Conservation (phyloP, 2,888 invertebrate species). For the Phortica okadai region DNA sequence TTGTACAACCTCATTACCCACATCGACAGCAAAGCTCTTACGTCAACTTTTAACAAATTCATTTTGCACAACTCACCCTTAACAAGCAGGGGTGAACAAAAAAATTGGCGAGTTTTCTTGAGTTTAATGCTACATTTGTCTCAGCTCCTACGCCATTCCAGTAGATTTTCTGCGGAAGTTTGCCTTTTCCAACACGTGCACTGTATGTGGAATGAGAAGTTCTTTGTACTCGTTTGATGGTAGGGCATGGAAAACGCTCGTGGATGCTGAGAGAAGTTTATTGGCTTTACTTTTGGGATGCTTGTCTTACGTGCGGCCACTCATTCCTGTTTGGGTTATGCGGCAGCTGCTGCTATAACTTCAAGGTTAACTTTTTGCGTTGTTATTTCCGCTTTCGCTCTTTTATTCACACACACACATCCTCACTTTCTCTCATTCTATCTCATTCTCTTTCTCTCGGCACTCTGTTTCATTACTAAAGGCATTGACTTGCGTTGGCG, state of each 20-base stretch:
- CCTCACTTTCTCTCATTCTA: neutral
- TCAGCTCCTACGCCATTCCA: conserved; percentile 31
- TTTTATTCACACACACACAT: neutral
- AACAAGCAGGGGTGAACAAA: neutral
- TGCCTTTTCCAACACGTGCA: conserved; percentile 60
- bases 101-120: neutral
- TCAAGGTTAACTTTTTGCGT: conserved; percentile 64
- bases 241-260: conserved; percentile 56
- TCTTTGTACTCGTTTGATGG: conserved; percentile 32
- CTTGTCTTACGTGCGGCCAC: conserved; percentile 22
- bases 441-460: conserved; percentile 3
- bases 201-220: conserved; percentile 1
- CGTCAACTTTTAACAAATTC: conserved; percentile 21
- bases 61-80: conserved; percentile 3
- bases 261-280: conserved; percentile 56
- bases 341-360: conserved; percentile 46
- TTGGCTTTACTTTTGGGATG: conserved; percentile 43
- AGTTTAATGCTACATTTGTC: neutral
- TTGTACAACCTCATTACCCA: too few species aligned
- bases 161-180: conserved; percentile 36
- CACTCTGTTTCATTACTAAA: conserved; percentile 10
- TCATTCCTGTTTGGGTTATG: conserved; percentile 26
- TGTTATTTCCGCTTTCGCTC: conserved; percentile 45
- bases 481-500: conserved; percentile 38
- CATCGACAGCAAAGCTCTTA: conserved; percentile 4